phyloP scores from a whole-genome alignment of 1,140 invertebrate species.

The Venturia canescens region DNA sequence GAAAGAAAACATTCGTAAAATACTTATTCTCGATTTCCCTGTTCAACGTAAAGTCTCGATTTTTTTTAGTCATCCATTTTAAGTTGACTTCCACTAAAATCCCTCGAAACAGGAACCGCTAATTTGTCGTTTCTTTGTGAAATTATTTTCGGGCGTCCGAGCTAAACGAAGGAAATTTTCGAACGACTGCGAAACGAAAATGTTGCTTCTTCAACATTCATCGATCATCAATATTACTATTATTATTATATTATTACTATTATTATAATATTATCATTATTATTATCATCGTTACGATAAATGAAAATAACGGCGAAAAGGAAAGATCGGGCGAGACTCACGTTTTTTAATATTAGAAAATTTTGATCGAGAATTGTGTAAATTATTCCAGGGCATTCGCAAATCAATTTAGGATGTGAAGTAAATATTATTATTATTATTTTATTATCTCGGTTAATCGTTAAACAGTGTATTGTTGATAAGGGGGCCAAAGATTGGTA shows the following conservation, averaged over 20 bases:
- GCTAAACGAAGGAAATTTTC: neutral
- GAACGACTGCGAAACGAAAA: neutral
- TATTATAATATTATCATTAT: too few species aligned
- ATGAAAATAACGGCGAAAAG: neutral
- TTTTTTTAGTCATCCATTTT: neutral
- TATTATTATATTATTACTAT: neutral
- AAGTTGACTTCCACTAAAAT: too few species aligned
- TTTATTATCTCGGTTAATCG: conserved; percentile 3
- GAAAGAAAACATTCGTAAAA: neutral
- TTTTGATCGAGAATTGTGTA: conserved; percentile 12
- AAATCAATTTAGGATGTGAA: neutral
- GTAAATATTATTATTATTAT: neutral
- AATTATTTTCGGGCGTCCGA: neutral
- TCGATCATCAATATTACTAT: neutral
- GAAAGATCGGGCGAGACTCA: neutral
- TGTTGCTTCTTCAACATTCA: neutral
- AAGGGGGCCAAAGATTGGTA: conserved; percentile 46
- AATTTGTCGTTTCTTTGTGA: too few species aligned
- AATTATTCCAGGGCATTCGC: conserved; percentile 18
- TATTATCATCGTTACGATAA: too few species aligned
- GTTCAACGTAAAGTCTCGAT: neutral
- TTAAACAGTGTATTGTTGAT: neutral
- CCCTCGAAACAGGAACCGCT: too few species aligned
- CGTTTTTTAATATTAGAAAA: neutral
- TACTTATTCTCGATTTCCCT: neutral